A percentile compares a stretch with the other conserved stretches of the same genome.
Evolutionary conservation across 2,113 vertebrate genomes (phyloP).

Genomic region (Microcebus ravelobensis): DNA sequence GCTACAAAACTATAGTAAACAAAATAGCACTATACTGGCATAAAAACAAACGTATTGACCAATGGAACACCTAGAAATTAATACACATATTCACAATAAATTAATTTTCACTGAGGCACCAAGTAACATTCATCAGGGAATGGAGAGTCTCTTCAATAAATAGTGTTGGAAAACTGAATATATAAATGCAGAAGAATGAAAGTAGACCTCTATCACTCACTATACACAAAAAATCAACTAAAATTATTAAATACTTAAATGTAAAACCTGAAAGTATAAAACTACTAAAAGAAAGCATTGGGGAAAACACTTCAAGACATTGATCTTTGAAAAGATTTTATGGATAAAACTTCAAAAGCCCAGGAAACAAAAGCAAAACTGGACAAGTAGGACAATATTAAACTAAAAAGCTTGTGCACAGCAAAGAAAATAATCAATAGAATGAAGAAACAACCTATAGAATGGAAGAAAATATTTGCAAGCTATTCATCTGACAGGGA

Average conservation of each 20-base stretch:
- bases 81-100: neutral
- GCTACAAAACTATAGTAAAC: neutral
- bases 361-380: neutral
- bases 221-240: neutral
- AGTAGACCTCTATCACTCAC: neutral
- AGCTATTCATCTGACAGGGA: neutral
- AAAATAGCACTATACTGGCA: neutral
- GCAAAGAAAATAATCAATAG: neutral
- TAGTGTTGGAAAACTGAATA: neutral
- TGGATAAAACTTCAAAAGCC: neutral
- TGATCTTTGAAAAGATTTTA: neutral
- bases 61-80: neutral
- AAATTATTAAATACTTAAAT: neutral
- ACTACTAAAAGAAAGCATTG: neutral
- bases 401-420: neutral
- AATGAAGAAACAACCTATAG: neutral
- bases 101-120: neutral
- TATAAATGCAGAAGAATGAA: neutral
- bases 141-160: neutral
- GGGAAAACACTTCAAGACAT: neutral
- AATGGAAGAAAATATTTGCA: neutral
- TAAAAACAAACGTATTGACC: neutral
- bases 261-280: neutral
- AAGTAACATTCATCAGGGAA: neutral
- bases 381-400: neutral